These are phyloP conservation scores for Laticauda laticaudata DNA, from an alignment of 2,113 vertebrate species.

Conservation along the genomic window DNA sequence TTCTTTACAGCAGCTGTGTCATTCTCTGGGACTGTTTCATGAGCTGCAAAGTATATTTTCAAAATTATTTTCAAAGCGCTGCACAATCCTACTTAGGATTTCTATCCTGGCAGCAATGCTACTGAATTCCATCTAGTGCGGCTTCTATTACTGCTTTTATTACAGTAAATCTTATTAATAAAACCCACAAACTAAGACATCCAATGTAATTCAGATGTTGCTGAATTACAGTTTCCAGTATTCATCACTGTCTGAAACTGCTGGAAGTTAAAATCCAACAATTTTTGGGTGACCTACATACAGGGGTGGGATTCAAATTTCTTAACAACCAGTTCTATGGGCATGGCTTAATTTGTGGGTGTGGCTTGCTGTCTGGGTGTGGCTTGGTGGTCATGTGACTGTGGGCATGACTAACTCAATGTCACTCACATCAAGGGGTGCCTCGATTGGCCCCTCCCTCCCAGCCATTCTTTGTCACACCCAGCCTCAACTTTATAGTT, in stretches of 20 bases:
- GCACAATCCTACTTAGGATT: neutral
- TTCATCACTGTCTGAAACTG: neutral
- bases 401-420: no score
- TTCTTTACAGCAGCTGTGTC: neutral
- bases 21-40: neutral
- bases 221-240: neutral
- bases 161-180: neutral
- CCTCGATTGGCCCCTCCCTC: no score
- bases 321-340: no score
- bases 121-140: neutral
- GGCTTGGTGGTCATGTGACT: no score
- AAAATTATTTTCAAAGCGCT: neutral
- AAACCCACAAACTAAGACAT: neutral
- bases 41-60: neutral
- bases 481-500: no score
- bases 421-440: no score
- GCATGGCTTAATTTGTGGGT: no score
- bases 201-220: neutral
- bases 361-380: no score
- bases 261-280: neutral
- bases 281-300: neutral
- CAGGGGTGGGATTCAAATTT: no score
- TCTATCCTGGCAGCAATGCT: neutral
- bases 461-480: no score
- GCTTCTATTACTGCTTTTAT: neutral